phyloP scores from a whole-genome alignment of 2,888 invertebrate species.

The Boloria selene region DNA sequence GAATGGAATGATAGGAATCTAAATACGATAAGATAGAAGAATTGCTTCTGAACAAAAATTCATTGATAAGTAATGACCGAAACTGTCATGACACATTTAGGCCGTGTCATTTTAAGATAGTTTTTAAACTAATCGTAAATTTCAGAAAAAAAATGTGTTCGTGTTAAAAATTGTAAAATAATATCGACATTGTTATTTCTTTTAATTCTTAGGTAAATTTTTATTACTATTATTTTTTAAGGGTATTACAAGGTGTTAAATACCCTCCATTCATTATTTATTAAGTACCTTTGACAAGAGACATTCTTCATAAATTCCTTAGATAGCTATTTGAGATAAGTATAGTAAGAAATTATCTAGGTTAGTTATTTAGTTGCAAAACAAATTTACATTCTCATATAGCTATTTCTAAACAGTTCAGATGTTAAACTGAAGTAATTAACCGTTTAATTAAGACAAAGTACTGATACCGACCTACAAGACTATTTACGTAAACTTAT shows the following conservation, averaged over 20 bases:
- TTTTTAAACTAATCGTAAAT: too few species aligned
- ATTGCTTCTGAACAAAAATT: conserved; percentile 39
- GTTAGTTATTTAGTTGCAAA: conserved; percentile 20
- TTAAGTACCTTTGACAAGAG: too few species aligned
- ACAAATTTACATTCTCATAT: conserved; percentile 27
- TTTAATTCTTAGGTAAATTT: too few species aligned
- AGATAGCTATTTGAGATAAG: not conserved
- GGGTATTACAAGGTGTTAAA: too few species aligned
- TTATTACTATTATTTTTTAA: too few species aligned
- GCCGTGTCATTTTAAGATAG: too few species aligned
- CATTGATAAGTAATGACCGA: conserved; percentile 8
- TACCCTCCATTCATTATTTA: too few species aligned
- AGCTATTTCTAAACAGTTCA: conserved; percentile 33
- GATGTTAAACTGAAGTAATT: conserved; percentile 42
- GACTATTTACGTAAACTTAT: conserved; percentile 33
- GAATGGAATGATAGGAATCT: conserved; percentile 38
- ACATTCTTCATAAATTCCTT: too few species aligned
- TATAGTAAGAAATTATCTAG: not conserved
- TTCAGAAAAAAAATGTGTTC: too few species aligned
- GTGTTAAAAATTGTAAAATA: too few species aligned
- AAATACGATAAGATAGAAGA: conserved; percentile 41
- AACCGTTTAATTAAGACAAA: conserved; percentile 42
- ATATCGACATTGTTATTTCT: too few species aligned
- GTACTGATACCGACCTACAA: conserved; percentile 24
- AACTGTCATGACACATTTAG: conserved; percentile 13